Base-by-base conservation (phyloP, 2,113 vertebrate genomes). In the Ia io region DNA sequence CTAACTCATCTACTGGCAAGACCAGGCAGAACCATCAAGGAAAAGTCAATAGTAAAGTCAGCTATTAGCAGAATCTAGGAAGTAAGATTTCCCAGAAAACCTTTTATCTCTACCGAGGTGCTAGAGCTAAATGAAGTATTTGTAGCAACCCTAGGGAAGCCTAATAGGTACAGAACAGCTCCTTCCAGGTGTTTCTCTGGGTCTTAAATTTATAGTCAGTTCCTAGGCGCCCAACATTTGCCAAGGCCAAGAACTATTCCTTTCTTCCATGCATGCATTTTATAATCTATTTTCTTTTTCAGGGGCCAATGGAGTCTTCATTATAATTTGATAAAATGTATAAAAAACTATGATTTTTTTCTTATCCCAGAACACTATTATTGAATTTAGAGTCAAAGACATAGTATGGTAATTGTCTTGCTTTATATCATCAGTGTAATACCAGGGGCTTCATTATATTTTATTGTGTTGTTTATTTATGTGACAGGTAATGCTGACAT, bases 211-310 rank as follows among this genome's bases (percentile, higher is more conserved):
- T 37, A 73, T 12, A 88, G 51, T 83, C 32, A 77, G 13, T 89
- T 40, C 51, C 11, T 1, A 49, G 44, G 9, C 1, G n/a, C 5
- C 30, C 63, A 83, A 35, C 1, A 76, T 84, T 79, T 71, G 13
- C 8, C 10, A 61, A 82, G 11, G 22, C 18, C 53, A 44, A 90
- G 28, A 40, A 49, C 5, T 73, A 1, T 87, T 78, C 20, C 9
- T 2, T 65, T 5, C 37, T 32, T 71, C 18, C 11, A 35, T 37
- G 18, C 17, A 40, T 42, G 3, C 1, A 59, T 87, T 91, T 88
- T 77, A 37, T 47, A 73, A 92, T 61, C 35, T 87, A 14, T 73
- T 84, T 93, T 82, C 40, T 88, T 94, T 42, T 56, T 91, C 28
- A 91, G n/a, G 25, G 9, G 20, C 13, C 16, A 67, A 56, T 2